phyloP scores from a whole-genome alignment of 2,797 vertebrate genomes.

The Gallinago solitaria region DNA sequence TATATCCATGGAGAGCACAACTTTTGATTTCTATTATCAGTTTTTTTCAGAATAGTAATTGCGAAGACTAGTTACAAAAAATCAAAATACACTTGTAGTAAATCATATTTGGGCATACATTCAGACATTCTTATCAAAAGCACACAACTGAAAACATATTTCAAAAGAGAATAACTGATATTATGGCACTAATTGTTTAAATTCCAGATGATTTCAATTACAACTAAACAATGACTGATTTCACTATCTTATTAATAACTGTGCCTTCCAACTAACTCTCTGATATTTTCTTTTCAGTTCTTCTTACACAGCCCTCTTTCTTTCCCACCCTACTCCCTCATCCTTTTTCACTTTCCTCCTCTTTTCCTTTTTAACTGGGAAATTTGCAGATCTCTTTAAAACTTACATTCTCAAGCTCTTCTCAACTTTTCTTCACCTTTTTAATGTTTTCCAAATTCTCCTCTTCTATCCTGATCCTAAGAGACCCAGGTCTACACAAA shows the following conservation, averaged over 20 bases:
- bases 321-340: accelerated
- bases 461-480: neutral
- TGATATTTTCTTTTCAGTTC: neutral
- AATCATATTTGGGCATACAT: neutral
- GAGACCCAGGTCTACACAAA: neutral
- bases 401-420: neutral
- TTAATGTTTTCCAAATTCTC: accelerated
- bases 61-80: neutral
- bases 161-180: neutral
- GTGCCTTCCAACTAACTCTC: neutral
- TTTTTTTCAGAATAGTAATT: neutral
- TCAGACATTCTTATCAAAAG: neutral
- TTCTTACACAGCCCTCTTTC: neutral
- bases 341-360: neutral
- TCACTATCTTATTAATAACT: neutral
- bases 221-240: neutral
- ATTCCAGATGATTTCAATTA: neutral
- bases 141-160: neutral
- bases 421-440: neutral
- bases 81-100: neutral
- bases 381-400: neutral
- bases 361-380: neutral
- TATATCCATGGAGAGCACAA: neutral
- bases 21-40: neutral
- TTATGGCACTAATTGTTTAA: neutral